Base-by-base conservation (phyloP, 2,113 vertebrate genomes). In the Trematocara stigmaticum region DNA sequence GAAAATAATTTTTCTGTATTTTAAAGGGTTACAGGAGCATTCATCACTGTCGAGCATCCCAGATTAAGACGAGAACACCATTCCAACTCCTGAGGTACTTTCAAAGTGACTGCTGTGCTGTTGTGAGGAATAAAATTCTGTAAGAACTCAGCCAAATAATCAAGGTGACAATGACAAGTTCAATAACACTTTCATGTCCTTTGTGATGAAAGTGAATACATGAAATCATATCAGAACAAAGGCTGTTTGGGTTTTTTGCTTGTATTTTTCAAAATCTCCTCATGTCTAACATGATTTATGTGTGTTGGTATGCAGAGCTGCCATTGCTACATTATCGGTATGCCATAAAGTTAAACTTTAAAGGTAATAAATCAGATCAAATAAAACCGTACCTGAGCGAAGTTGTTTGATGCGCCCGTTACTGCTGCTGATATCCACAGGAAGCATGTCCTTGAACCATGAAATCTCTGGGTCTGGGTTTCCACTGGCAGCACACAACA, bases 381-480 rank as follows among this genome's bases (percentile, higher is more conserved):
- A 83, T 83, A 16, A 59, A 49, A 34, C 8, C 91, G 90, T 97
- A 99, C 99, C 99, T 97, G 99, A 99, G 79, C 98, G 98, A 69
- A 99, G 98, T 76, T 99, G 99, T 87, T 99, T 99, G 94, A 99
- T 99, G 83, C 99, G 96, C 3, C 98, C 98, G 0, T 98, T 98
- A 97, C 98, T 99, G 53, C 95, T 96, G 71, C 97, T 96, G 4
- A 98, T 98, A 92, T 99, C 98, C 2, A 99, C 98, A 0, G 98
- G 99, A 87, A 99, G 96, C 93, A 99, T 99, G 93, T 99, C 99
- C 93, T 99, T 99, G 94, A 97, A 99, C 99, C 99, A 99, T 83
- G 97, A 96, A 95, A 99, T 99, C 94, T 99, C 98, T 0, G 99
- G 99, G 84, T 99, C 99, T 0, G 99, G 99, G 91, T 98, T 99